A percentile compares a stretch with the other conserved stretches of the same genome.
These are phyloP conservation scores for Piliocolobus tephrosceles DNA, from an alignment of 2,113 vertebrate genomes.

Conservation along the genomic window DNA sequence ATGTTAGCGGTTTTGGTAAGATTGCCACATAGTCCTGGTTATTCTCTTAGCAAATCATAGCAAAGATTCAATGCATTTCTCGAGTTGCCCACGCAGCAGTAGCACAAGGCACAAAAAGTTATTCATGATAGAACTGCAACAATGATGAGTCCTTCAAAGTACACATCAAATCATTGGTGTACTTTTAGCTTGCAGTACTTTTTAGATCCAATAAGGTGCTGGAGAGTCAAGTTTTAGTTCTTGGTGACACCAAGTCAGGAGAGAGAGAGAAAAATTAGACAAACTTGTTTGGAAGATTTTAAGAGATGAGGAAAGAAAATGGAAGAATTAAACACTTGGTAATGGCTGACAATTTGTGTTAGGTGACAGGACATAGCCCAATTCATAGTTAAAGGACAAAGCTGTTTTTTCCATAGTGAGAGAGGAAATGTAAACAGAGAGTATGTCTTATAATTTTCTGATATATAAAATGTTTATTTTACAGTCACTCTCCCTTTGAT, in stretches of 20 bases:
- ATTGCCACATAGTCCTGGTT: background rate
- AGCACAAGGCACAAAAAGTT: background rate
- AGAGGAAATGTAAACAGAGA: background rate
- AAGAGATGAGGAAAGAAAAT: background rate
- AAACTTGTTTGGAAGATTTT: background rate
- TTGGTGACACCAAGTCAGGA: too few relatives aligned
- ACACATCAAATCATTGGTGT: background rate
- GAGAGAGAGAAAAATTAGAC: background rate
- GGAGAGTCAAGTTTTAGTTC: background rate
- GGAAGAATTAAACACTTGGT: background rate
- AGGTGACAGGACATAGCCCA: background rate
- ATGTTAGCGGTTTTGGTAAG: background rate
- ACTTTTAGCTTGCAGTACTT: fast-evolving
- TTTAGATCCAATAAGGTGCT: background rate
- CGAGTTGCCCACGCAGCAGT: background rate
- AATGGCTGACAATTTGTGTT: background rate
- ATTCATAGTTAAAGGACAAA: background rate
- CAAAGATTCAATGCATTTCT: background rate
- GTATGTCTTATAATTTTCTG: background rate
- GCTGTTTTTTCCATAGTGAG: background rate
- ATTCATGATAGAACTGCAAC: background rate
- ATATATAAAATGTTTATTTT: background rate
- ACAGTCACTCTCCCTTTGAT: background rate
- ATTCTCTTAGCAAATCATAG: background rate
- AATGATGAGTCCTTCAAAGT: fast-evolving